These are phyloP conservation scores for Xanthia icteritia DNA, from an alignment of 2,888 invertebrate species.

Conservation along the genomic window DNA sequence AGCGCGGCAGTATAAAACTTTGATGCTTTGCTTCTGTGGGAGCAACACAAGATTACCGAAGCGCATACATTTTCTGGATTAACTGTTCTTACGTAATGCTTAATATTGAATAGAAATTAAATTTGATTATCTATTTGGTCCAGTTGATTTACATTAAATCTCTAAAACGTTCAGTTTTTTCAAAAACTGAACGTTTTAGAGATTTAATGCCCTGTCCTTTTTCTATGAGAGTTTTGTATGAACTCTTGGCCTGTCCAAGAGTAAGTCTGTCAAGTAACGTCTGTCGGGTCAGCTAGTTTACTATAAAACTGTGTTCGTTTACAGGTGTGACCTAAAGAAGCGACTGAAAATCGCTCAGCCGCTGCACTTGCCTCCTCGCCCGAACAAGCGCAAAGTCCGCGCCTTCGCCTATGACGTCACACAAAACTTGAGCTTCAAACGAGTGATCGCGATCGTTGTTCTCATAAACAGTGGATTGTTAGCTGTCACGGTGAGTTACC, in stretches of 20 bases:
- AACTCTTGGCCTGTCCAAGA: too few relatives aligned
- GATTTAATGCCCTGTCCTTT: too few relatives aligned
- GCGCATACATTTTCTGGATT: too few relatives aligned
- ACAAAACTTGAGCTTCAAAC: slow-evolving; percentile 98
- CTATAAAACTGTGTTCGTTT: slow-evolving; percentile 3
- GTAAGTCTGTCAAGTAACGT: too few relatives aligned
- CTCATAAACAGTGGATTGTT: slow-evolving; percentile 97
- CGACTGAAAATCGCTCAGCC: slow-evolving; percentile 99
- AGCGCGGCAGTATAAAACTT: background rate
- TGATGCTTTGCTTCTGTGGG: too few relatives aligned
- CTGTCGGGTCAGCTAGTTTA: background rate
- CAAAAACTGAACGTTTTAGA: too few relatives aligned
- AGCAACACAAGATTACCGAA: too few relatives aligned
- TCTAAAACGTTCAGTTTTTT: too few relatives aligned
- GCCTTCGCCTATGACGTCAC: slow-evolving; percentile 99
- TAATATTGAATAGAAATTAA: background rate
- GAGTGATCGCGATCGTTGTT: slow-evolving; percentile 98
- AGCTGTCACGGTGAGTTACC: slow-evolving; percentile 94
- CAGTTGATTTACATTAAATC: too few relatives aligned
- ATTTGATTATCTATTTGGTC: background rate
- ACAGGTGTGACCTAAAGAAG: slow-evolving; percentile 98
- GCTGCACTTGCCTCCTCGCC: slow-evolving; percentile 98
- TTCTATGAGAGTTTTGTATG: too few relatives aligned
- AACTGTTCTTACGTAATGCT: background rate
- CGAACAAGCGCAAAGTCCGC: slow-evolving; percentile 97